Conservation (phyloP, 2,888 invertebrate species). For the Archips xylosteana region DNA sequence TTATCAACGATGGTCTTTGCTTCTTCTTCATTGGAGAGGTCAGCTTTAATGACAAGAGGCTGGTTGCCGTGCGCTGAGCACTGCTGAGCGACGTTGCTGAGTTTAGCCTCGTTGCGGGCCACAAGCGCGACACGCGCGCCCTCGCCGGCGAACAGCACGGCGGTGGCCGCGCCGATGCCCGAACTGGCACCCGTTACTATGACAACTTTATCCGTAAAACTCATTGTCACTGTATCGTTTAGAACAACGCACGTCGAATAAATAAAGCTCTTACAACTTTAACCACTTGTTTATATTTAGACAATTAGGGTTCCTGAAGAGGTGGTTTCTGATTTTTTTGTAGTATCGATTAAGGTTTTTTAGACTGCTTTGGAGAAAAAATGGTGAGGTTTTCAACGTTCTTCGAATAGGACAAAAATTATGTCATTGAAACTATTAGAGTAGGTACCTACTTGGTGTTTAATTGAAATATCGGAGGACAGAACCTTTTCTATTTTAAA, state of each 20-base stretch:
- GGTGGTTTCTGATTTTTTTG: too few species aligned
- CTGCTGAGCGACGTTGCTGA: conserved; percentile 47
- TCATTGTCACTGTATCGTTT: conserved; percentile 40
- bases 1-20: conserved; percentile 48
- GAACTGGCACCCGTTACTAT: conserved; percentile 64
- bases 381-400: too few species aligned
- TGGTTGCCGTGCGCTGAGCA: conserved; percentile 49
- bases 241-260: neutral
- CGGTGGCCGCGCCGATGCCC: conserved; percentile 64
- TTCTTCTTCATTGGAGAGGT: conserved; percentile 56
- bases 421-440: too few species aligned
- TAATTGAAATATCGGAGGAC: too few species aligned
- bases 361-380: too few species aligned
- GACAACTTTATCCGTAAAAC: conserved; percentile 56
- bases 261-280: too few species aligned
- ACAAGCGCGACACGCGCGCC: conserved; percentile 55
- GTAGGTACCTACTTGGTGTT: too few species aligned
- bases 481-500: too few species aligned
- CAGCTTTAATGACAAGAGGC: conserved; percentile 53
- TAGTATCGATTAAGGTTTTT: too few species aligned
- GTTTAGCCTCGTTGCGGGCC: conserved; percentile 54
- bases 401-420: too few species aligned
- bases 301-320: too few species aligned
- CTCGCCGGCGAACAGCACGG: conserved; percentile 57
- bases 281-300: too few species aligned